Conservation (phyloP, 1,140 invertebrate species). For the Battus philenor region DNA sequence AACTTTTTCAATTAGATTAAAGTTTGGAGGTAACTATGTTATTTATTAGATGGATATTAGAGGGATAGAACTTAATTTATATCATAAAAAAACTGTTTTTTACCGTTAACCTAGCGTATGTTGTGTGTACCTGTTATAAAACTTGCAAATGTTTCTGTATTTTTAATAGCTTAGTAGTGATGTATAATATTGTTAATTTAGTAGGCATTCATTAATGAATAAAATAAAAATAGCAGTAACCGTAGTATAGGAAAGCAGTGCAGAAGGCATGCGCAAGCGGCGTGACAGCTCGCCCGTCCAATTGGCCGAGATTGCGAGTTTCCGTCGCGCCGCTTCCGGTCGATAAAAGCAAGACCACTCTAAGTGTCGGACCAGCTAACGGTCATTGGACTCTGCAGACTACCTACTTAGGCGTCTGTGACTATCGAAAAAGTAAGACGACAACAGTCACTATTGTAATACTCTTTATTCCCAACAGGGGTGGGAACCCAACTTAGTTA, state of each 20-base stretch:
- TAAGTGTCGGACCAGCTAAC: conserved; percentile 39
- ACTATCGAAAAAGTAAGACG: conserved; percentile 8
- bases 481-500: background rate
- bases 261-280: conserved; percentile 44
- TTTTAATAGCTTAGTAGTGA: too few species aligned
- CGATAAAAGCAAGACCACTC: conserved; percentile 56
- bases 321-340: conserved; percentile 62
- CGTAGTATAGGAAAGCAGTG: conserved; percentile 11
- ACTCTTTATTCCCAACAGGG: background rate
- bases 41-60: too few species aligned
- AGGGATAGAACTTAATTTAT: too few species aligned
- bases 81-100: too few species aligned
- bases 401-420: conserved; percentile 1
- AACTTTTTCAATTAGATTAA: too few species aligned
- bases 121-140: too few species aligned
- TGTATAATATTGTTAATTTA: too few species aligned
- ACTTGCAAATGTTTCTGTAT: too few species aligned
- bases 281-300: conserved; percentile 57
- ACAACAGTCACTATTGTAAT: background rate
- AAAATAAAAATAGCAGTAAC: background rate
- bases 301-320: conserved; percentile 71
- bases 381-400: conserved; percentile 54
- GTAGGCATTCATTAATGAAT: too few species aligned
- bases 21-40: too few species aligned
- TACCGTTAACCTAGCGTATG: too few species aligned